phyloP scores from a whole-genome alignment of 2,113 vertebrate species.

The Nothoprocta perdicaria region DNA sequence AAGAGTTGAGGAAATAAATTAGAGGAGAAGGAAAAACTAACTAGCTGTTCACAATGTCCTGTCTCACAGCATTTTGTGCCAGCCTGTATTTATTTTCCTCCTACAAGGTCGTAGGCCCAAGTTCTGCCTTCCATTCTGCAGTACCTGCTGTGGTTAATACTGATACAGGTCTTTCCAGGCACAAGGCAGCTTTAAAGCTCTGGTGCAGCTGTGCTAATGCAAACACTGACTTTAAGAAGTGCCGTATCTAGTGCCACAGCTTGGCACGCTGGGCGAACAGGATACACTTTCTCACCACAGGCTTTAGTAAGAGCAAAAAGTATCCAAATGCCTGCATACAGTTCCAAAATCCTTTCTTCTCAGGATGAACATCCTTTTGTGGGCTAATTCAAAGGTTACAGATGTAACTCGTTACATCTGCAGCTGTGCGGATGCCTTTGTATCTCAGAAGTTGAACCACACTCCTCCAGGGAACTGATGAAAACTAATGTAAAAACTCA shows the following conservation, averaged over 20 bases:
- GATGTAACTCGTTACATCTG: not conserved
- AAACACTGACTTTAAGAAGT: not conserved
- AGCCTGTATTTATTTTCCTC: not conserved
- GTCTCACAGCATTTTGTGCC: not conserved
- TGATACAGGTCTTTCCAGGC: not conserved
- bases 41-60: not conserved
- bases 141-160: not conserved
- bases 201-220: not conserved
- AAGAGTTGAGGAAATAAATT: conserved; percentile 1
- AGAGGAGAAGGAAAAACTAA: not conserved
- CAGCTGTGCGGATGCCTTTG: not conserved
- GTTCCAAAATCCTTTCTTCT: not conserved
- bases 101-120: not conserved
- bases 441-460: not conserved
- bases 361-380: not conserved
- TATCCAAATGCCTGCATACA: not conserved
- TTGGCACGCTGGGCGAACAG: not conserved
- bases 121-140: not conserved
- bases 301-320: not conserved
- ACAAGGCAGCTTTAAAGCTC: not conserved
- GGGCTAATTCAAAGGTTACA: not conserved
- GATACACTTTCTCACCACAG: not conserved
- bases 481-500: not conserved
- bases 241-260: rapidly evolving
- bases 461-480: not conserved